Percentiles rank a stretch among this genome's conserved stretches.
Conservation (phyloP, 2,797 vertebrate species). For the Muraenolepis orangiensis region DNA sequence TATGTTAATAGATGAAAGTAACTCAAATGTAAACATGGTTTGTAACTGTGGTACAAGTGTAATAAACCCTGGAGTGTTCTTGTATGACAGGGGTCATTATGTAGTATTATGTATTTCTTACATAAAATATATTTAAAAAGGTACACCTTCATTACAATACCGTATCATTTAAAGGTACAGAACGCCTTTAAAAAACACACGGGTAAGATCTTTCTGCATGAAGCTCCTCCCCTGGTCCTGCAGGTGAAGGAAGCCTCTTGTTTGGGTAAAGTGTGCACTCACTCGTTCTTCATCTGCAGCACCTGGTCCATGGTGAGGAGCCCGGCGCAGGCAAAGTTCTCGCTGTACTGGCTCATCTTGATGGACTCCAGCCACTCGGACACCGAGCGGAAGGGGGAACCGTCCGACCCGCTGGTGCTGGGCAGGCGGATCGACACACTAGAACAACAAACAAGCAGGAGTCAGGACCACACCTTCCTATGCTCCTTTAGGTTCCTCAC, state of each 20-base stretch:
- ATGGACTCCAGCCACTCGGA: conserved; percentile 96
- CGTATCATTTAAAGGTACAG: no score
- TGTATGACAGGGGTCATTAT: neutral
- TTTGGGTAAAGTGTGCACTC: no score
- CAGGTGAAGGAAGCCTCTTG: no score
- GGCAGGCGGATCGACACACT: conserved; percentile 96
- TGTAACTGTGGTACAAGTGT: neutral
- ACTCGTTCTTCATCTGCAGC: conserved; percentile 94
- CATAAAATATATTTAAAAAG: neutral
- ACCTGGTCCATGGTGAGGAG: conserved; percentile 90
- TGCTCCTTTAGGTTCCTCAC: conserved; percentile 27
- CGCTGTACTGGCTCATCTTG: conserved; percentile 94
- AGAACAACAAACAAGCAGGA: conserved; percentile 27
- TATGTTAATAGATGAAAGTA: neutral
- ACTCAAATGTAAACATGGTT: neutral
- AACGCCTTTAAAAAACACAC: no score
- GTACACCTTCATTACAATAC: neutral
- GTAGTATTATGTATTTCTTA: neutral
- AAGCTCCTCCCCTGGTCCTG: no score
- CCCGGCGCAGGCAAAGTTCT: conserved; percentile 86
- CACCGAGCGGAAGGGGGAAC: conserved; percentile 87
- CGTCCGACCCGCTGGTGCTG: conserved; percentile 90
- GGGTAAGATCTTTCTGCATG: neutral
- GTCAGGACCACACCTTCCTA: neutral
- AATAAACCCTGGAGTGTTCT: no score